Percentiles rank a stretch among this genome's conserved stretches.
These are phyloP conservation scores for Alethe castanea DNA, from an alignment of 2,113 vertebrate genomes.

Conservation along the genomic window DNA sequence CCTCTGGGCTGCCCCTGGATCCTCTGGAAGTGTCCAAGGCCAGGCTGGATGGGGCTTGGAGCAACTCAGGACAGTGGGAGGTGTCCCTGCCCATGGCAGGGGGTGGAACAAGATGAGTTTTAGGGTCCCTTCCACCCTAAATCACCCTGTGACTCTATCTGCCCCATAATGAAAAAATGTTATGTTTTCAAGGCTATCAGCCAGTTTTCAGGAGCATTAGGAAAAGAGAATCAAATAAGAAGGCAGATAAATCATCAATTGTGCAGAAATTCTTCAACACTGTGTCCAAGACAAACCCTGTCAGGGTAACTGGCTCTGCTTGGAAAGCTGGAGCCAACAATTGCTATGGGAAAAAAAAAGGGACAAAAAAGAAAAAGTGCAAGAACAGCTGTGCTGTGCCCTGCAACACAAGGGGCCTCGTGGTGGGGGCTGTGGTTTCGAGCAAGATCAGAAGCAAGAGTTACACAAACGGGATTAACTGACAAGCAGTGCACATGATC, in stretches of 20 bases:
- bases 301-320: neutral
- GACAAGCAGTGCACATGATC: neutral
- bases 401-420: neutral
- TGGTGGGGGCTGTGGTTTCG: neutral
- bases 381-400: neutral
- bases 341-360: neutral
- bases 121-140: neutral
- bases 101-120: rapidly evolving
- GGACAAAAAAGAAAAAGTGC: neutral
- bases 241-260: neutral
- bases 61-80: rapidly evolving
- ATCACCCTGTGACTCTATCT: neutral
- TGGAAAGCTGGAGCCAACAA: neutral
- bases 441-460: neutral
- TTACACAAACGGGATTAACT: neutral
- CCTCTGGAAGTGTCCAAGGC: rapidly evolving
- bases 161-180: neutral
- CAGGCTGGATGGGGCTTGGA: neutral
- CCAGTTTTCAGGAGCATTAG: neutral
- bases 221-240: neutral
- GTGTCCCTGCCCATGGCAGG: neutral
- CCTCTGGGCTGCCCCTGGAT: neutral
- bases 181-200: neutral
- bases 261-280: neutral
- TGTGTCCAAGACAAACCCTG: neutral